Percentiles rank a stretch among this genome's conserved stretches.
These are phyloP conservation scores for Craniophora ligustri DNA, from an alignment of 2,888 invertebrate genomes.

Conservation along the genomic window DNA sequence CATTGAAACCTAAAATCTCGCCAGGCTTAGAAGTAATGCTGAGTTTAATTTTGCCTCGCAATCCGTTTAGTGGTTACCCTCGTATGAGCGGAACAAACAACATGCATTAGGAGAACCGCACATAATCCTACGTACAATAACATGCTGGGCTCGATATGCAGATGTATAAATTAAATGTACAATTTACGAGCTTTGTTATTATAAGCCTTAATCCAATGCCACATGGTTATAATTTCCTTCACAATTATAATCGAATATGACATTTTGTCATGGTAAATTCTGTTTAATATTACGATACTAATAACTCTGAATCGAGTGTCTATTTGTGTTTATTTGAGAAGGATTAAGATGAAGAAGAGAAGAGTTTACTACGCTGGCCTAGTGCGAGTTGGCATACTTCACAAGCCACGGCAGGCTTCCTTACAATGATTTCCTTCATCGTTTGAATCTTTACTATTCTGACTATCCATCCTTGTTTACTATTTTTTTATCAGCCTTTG, in stretches of 20 bases:
- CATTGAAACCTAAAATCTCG: constrained; percentile 5
- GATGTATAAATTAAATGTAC: neutral
- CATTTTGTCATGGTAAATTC: neutral
- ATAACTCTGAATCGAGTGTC: too few relatives aligned
- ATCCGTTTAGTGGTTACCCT: constrained; percentile 50
- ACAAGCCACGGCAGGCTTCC: too few relatives aligned
- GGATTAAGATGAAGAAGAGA: too few relatives aligned
- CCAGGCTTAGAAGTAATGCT: constrained; percentile 8
- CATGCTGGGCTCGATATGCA: neutral
- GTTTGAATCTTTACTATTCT: too few relatives aligned
- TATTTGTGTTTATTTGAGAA: too few relatives aligned
- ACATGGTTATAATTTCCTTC: neutral
- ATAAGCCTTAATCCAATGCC: neutral
- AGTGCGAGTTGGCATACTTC: too few relatives aligned
- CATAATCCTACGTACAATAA: constrained; percentile 16
- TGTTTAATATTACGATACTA: neutral
- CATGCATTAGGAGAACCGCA: constrained; percentile 34
- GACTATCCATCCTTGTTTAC: too few relatives aligned
- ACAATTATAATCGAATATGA: neutral
- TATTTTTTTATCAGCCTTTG: too few relatives aligned
- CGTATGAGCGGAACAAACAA: constrained; percentile 32
- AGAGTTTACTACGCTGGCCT: too few relatives aligned
- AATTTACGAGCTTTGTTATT: neutral
- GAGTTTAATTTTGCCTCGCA: constrained; percentile 28
- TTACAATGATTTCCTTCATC: too few relatives aligned